Evolutionary conservation across 30 jellyfish, hydroid and myxozoan genomes (phyloP), one percentile per base, ranked within the genome.

Genomic region (Morbakka virulenta): DNA sequence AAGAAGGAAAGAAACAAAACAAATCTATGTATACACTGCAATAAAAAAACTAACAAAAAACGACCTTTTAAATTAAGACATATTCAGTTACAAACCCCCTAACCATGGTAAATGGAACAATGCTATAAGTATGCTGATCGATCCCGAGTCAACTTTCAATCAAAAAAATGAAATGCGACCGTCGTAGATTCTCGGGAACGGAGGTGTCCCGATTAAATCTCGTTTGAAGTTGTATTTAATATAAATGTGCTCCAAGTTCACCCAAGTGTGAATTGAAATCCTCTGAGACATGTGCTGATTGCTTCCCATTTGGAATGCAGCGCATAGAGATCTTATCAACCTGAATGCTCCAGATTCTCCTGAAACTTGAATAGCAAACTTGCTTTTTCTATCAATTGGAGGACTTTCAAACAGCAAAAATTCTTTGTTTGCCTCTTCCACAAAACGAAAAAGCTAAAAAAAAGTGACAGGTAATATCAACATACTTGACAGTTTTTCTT

Each of bases 191-290:
- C n/a, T n/a, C n/a, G n/a, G n/a, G n/a, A n/a, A n/a, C n/a, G n/a
- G n/a, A n/a, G n/a, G n/a, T n/a, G n/a, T n/a, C 22, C 23, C 49
- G 62, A 51, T 72, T 72, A 64, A 72, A 72, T 61, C 84, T 20
- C 27, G 49, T 72, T 26, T 72, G 47, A 4, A 64, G 4, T 26
- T 26, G n/a, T 26, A 64, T 22, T 23, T 47, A 27, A 6, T 72
- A 31, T 53, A 27, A 50, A 1, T 20, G 53, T 12, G 17, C 30
- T 24, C 22, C 84, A 25, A 72, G 21, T 28, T 51, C 84, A 50
- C 32, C 51, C 1, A 47, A 35, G n/a, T 72, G 52, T 17, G 84
- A 61, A 22, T 9, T 4, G 36, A 72, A 72, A 72, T 72, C 48
- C 9, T 23, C 50, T 11, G 84, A 49, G 31, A 9, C 21, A 28